Evolutionary conservation across 2,888 invertebrate species (phyloP).

Genomic region (Galeruca laticollis): DNA sequence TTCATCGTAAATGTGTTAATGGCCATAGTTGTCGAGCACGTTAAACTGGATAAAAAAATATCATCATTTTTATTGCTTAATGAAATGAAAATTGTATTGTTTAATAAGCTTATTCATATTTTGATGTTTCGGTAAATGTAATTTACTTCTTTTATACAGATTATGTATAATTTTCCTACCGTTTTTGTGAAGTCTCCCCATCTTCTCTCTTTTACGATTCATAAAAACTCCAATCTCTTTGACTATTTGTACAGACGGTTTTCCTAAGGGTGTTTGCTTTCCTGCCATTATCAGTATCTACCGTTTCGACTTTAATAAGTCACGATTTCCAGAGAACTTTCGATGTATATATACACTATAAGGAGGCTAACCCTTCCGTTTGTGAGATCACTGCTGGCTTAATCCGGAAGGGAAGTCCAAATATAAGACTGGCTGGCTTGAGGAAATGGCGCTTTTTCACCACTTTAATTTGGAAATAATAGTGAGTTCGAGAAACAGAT

Average conservation of each 20-base stretch:
- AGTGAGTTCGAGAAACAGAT: constrained; percentile 7
- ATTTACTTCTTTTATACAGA: too few species aligned
- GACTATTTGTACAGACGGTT: constrained; percentile 33
- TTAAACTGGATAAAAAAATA: too few species aligned
- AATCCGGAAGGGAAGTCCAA: constrained; percentile 34
- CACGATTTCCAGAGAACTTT: constrained; percentile 32
- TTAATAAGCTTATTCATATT: too few species aligned
- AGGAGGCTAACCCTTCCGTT: constrained; percentile 35
- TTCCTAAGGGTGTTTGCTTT: constrained; percentile 32
- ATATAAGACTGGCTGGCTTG: constrained; percentile 29
- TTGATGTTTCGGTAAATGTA: too few species aligned
- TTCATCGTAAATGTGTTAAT: too few species aligned
- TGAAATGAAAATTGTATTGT: too few species aligned
- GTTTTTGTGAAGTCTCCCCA: constrained; percentile 5
- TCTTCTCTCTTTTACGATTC: constrained; percentile 25
- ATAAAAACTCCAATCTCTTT: constrained; percentile 34
- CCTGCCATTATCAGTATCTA: constrained; percentile 31
- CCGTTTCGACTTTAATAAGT: constrained; percentile 32
- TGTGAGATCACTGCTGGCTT: constrained; percentile 24
- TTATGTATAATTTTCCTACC: too few species aligned
- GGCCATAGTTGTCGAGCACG: too few species aligned
- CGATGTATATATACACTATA: constrained; percentile 13
- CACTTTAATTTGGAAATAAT: constrained; percentile 22
- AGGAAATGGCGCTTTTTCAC: constrained; percentile 30
- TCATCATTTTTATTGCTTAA: too few species aligned